Base-by-base conservation (phyloP, 2,797 vertebrate species). In the Notoglanidium macrostoma region DNA sequence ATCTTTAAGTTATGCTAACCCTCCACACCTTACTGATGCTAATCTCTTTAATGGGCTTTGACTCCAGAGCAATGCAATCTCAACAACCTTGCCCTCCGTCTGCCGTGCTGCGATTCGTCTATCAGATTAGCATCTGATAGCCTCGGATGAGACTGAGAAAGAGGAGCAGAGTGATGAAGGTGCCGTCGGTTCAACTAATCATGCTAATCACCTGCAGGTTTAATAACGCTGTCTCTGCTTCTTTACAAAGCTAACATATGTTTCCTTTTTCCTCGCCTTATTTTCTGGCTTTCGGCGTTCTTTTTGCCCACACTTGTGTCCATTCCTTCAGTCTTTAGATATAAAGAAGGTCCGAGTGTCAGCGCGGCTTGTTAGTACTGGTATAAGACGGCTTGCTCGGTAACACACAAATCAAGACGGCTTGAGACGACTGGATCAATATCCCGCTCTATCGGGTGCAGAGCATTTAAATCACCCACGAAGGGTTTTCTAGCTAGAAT, bases 11-110 rank as follows among this genome's bases (percentile, higher is more conserved):
- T 79, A 59, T 80, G 55, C 78, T 80, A 80, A 80, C 55, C 0
- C 80, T 1, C 80, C 81, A 80, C 80, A 88, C 68, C 82, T 85
- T 70, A 49, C 76, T 70, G 87, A 88, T 88, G 85, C 55, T 85
- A 87, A 88, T 90, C 89, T 90, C 32, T 85, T 83, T 86, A 88
- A 88, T 90, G 85, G 85, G 79, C 87, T 86, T 54, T 57, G 63
- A 44, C 84, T 87, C 19, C 70, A 80, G 57, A 88, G 32, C 79
- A 86, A 76, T 70, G 72, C 51, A 59, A 63, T 83, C 87, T 77
- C 35, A 40, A 44, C 35, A 83, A n/a, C 54, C 70, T 40, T 77
- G 70, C 74, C 78, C 79, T 14, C 2, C 35, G 6, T 83, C 55
- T 55, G 68, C 67, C 44, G 44, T 76, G 81, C 55, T 73, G 72